These are phyloP conservation scores for Eospalax fontanierii DNA, from an alignment of 2,797 vertebrate species.

Conservation along the genomic window DNA sequence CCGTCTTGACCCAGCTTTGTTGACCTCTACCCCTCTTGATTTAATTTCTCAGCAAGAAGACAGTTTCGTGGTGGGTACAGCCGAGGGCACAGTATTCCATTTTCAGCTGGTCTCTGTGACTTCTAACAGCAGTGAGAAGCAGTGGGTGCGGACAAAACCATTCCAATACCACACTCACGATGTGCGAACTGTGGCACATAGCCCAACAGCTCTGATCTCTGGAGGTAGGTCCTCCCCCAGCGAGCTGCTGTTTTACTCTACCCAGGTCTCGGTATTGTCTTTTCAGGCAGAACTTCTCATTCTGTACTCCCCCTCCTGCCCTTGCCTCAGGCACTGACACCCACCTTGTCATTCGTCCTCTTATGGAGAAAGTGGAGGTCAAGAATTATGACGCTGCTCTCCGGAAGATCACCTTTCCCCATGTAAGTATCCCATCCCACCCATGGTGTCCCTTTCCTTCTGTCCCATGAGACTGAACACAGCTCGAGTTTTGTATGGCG, in stretches of 20 bases:
- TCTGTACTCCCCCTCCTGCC: neutral
- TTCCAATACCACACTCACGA: conserved; percentile 97
- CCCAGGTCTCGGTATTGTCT: neutral
- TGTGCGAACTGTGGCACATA: conserved; percentile 93
- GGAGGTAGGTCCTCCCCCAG: conserved; percentile 91
- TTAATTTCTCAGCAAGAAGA: conserved; percentile 92
- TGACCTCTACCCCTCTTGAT: conserved; percentile 32
- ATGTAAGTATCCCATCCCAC: conserved; percentile 90
- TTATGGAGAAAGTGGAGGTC: conserved; percentile 94
- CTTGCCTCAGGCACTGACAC: conserved; percentile 94
- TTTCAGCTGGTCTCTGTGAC: conserved; percentile 93
- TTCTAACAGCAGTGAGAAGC: conserved; percentile 89
- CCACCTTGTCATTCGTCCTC: conserved; percentile 94
- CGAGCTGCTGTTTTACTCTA: neutral
- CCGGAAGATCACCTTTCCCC: conserved; percentile 94
- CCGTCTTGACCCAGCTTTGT: conserved; percentile 49
- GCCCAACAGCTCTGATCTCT: conserved; percentile 93
- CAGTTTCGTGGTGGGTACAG: conserved; percentile 95
- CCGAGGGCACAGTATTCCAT: conserved; percentile 94
- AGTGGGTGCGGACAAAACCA: conserved; percentile 95
- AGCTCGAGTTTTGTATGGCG: neutral
- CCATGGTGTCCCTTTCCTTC: rapidly evolving
- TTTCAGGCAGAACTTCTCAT: rapidly evolving
- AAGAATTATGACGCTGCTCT: conserved; percentile 91
- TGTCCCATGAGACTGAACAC: neutral